Base-by-base conservation (phyloP, 2,797 vertebrate genomes). In the Sebastes trivittatus region DNA sequence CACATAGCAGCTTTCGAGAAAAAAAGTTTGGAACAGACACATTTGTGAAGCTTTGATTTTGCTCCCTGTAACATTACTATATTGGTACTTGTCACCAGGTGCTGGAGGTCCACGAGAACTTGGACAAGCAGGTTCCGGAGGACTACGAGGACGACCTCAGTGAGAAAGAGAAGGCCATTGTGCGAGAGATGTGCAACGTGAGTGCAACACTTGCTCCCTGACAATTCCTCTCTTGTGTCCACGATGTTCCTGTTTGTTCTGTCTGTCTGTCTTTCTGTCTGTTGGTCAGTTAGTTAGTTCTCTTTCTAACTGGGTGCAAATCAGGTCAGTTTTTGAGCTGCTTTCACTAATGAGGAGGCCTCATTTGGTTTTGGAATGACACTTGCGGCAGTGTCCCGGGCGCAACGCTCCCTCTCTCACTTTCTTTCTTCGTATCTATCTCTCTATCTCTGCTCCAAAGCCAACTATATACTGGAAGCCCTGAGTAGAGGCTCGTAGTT, bases 141-240 rank as follows among this genome's bases (percentile, higher is more conserved):
- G 97, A 95, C 94, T 97, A 97, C 1, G 97, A 98, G 87, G 97
- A 98, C 81, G 97, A 98, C 81, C 95, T 99, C 81, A 99, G 98
- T 5, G 98, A 99, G 94, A 98, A 99, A 84, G 98, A 99, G 94
- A 99, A 99, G 94, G 98, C 98, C 25, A 99, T 99, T 0, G 98
- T 99, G 79, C 96, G 98, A 13, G 97, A 99, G 94, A 99, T 99
- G 98, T 99, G 98, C 95, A 99, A 99, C 61, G 98, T 99, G 94
- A 96, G 97, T 88, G 14, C 11, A 20, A 11, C 36, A 3, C 25
- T 36, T 22, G 4, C 32, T 42, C 27, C 10, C 29, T 22, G 2
- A 59, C 25, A 9, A 0, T 18, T 46, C 10, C 4, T 4, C n/a
- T 29, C 2, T 66, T 56, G 14, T 62, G 56, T 73, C 64, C 75